Conservation (phyloP, 2,888 invertebrate genomes). For the Trilocha varians region DNA sequence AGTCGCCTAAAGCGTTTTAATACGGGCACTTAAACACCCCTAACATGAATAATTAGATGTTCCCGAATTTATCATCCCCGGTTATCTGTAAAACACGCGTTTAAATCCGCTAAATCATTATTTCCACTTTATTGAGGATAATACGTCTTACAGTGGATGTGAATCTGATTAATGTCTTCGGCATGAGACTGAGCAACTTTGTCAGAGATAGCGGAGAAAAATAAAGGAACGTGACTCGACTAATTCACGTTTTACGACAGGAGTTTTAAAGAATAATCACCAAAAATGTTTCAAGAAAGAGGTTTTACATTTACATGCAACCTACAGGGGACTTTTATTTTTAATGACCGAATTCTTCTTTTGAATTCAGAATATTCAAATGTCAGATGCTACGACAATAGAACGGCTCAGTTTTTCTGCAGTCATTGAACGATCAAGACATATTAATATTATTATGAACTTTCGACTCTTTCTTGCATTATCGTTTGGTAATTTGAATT, state of each 20-base stretch:
- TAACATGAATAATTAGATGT: conserved; percentile 72
- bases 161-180: conserved; percentile 68
- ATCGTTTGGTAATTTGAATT: not conserved
- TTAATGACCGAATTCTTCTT: conserved; percentile 41
- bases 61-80: conserved; percentile 53
- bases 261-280: conserved; percentile 30
- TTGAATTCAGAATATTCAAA: conserved; percentile 32
- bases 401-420: conserved; percentile 24
- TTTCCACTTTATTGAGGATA: conserved; percentile 69
- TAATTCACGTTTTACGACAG: conserved; percentile 54
- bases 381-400: conserved; percentile 20
- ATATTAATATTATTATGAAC: not conserved
- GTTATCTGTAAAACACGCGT: conserved; percentile 68
- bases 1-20: conserved; percentile 49
- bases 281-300: conserved; percentile 19
- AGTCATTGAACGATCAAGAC: not conserved
- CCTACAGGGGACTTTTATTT: conserved; percentile 2
- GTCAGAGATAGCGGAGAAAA: conserved; percentile 66
- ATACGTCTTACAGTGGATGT: conserved; percentile 61
- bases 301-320: conserved; percentile 8
- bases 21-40: conserved; percentile 64
- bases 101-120: conserved; percentile 70
- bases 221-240: conserved; percentile 68
- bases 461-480: not conserved
- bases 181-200: conserved; percentile 59